A percentile compares a stretch with the other conserved stretches of the same genome.
These are phyloP conservation scores for Festucalex cinctus DNA, from an alignment of 2,113 vertebrate species.

Conservation along the genomic window DNA sequence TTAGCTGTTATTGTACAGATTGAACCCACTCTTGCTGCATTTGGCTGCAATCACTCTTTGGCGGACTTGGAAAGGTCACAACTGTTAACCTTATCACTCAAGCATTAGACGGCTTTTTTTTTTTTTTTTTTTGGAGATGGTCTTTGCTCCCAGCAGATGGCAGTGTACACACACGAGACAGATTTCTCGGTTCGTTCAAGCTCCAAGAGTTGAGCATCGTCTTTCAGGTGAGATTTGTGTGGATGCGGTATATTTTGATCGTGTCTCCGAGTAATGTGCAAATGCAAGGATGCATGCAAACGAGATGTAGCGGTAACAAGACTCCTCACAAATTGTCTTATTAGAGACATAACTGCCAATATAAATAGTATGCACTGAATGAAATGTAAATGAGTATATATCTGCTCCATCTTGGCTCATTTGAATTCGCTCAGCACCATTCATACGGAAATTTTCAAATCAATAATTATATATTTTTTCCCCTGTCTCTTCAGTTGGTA, in stretches of 20 bases:
- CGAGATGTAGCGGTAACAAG: not conserved
- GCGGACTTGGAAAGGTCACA: not conserved
- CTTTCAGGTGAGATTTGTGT: constrained; percentile 41
- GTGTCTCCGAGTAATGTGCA: constrained; percentile 24
- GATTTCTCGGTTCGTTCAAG: constrained; percentile 23
- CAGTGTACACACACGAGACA: constrained; percentile 20
- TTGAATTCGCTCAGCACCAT: constrained; percentile 29
- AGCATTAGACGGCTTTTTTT: not conserved
- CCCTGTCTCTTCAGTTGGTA: constrained; percentile 26
- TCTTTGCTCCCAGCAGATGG: constrained; percentile 57
- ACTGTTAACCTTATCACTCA: too few species aligned
- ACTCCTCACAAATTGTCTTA: too few species aligned
- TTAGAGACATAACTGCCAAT: too few species aligned
- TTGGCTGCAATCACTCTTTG: not conserved
- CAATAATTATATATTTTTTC: not conserved
- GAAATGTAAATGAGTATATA: constrained; percentile 32
- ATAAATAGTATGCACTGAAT: constrained; percentile 25
- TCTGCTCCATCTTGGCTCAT: constrained; percentile 30
- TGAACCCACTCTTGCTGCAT: not conserved
- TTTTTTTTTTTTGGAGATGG: not conserved
- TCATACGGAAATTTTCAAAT: constrained; percentile 34
- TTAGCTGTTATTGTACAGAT: too few species aligned
- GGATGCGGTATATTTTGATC: constrained; percentile 35
- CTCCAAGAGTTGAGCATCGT: constrained; percentile 47
- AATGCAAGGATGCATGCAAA: constrained; percentile 20